Conservation (phyloP, 2,888 invertebrate species). For the Oithona nana region DNA sequence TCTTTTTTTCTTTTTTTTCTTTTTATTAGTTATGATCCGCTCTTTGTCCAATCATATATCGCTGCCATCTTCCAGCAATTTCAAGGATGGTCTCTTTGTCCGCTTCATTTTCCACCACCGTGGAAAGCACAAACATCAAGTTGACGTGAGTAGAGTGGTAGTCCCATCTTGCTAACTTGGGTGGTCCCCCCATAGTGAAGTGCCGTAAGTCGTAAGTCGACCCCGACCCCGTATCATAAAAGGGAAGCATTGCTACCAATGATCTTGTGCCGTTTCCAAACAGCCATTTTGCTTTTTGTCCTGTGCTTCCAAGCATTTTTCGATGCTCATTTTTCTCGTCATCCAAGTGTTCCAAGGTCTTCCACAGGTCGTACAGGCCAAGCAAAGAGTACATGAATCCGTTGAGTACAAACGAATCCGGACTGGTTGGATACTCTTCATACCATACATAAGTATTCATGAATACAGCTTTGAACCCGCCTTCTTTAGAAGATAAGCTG, state of each 20-base stretch:
- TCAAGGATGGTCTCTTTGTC: conserved; percentile 55
- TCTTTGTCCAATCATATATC: conserved; percentile 82
- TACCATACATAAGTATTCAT: conserved; percentile 79
- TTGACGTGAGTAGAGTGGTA: conserved; percentile 97
- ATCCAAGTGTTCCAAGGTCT: conserved; percentile 22
- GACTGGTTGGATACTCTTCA: conserved; percentile 93
- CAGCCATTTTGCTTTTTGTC: not conserved
- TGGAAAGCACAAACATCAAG: conserved; percentile 57
- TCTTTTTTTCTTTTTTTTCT: not conserved
- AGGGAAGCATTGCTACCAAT: conserved; percentile 60
- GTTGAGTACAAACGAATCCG: conserved; percentile 84
- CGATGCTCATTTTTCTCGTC: no score
- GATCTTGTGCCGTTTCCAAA: conserved; percentile 48
- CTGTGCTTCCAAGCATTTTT: no score
- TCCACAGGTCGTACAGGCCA: conserved; percentile 83
- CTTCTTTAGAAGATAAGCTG: conserved; percentile 46
- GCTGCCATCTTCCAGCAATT: conserved; percentile 79
- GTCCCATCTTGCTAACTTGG: conserved; percentile 93
- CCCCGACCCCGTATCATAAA: conserved; percentile 88
- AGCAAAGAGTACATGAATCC: conserved; percentile 94
- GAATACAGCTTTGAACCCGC: conserved; percentile 67
- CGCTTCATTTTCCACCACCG: conserved; percentile 50
- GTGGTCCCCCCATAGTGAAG: conserved; percentile 65
- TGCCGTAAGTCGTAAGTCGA: conserved; percentile 91
- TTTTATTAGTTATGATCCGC: conserved; percentile 69